phyloP scores from a whole-genome alignment of 2,888 invertebrate species.

The Agrenia bidenticulata region DNA sequence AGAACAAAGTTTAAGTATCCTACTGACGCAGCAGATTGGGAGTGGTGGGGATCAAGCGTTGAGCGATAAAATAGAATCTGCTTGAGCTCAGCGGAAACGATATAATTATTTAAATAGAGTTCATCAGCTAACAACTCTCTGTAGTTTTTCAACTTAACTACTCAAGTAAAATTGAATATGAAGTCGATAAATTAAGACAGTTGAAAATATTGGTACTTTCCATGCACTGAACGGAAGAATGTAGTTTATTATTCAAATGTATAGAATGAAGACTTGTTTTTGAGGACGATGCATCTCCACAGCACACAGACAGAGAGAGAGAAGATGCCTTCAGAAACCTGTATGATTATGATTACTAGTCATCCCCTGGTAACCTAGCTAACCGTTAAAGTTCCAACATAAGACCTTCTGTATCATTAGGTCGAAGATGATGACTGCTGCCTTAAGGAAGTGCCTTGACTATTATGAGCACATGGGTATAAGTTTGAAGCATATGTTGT shows the following conservation, averaged over 20 bases:
- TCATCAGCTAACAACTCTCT: neutral
- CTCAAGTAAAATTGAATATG: constrained; percentile 6
- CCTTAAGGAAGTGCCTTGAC: no score
- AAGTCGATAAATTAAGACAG: constrained; percentile 1
- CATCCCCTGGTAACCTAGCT: no score
- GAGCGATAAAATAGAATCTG: neutral
- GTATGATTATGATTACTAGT: no score
- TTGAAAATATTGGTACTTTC: constrained; percentile 6
- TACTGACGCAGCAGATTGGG: no score
- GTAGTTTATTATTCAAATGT: constrained; percentile 8
- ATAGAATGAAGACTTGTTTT: constrained; percentile 8
- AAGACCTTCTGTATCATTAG: no score
- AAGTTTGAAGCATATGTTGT: no score
- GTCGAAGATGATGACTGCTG: no score
- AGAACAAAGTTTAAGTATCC: no score
- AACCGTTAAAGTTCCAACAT: no score
- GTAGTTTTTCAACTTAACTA: neutral
- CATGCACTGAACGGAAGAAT: constrained; percentile 9
- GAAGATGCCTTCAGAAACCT: no score
- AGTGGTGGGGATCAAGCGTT: neutral
- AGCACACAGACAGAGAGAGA: no score
- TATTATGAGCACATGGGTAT: no score
- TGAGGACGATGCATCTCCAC: neutral
- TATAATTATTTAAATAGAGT: neutral
- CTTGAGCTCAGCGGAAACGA: neutral